Conservation (phyloP, 2,888 invertebrate genomes). For the Minunthozetes semirufus region DNA sequence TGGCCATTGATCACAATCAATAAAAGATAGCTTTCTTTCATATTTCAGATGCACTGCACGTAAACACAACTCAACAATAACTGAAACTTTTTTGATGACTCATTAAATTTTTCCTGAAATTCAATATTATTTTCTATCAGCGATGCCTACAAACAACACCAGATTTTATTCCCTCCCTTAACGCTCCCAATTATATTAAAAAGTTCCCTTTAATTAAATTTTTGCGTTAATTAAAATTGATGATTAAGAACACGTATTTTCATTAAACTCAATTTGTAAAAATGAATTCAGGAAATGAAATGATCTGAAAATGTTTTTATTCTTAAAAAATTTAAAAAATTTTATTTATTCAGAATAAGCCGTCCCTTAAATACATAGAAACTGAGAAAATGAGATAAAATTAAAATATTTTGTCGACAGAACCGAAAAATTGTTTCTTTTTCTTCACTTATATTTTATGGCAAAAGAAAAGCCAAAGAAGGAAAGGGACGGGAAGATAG, state of each 20-base stretch:
- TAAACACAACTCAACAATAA: slow-evolving; percentile 14
- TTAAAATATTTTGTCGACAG: slow-evolving; percentile 12
- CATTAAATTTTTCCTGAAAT: slow-evolving; percentile 5
- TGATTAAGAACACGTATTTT: too few relatives aligned
- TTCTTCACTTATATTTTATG: slow-evolving; percentile 2
- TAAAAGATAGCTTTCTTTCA: slow-evolving; percentile 16
- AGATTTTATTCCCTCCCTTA: too few relatives aligned
- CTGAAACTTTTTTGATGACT: slow-evolving; percentile 22
- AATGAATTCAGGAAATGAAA: too few relatives aligned
- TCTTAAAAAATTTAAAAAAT: too few relatives aligned
- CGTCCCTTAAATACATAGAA: background rate
- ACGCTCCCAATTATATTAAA: too few relatives aligned
- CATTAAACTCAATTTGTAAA: too few relatives aligned
- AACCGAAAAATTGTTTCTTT: slow-evolving; percentile 11
- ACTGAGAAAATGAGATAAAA: slow-evolving; percentile 12
- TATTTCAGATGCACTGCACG: slow-evolving; percentile 19
- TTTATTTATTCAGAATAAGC: background rate
- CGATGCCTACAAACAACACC: too few relatives aligned
- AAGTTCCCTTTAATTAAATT: too few relatives aligned
- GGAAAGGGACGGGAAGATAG: background rate
- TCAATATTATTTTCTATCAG: background rate
- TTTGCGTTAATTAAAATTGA: too few relatives aligned
- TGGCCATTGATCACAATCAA: slow-evolving; percentile 8
- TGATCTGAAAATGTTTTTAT: too few relatives aligned
- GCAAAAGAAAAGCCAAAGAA: background rate